Conservation (phyloP, 2,113 vertebrate genomes). For the Tetrao urogallus region DNA sequence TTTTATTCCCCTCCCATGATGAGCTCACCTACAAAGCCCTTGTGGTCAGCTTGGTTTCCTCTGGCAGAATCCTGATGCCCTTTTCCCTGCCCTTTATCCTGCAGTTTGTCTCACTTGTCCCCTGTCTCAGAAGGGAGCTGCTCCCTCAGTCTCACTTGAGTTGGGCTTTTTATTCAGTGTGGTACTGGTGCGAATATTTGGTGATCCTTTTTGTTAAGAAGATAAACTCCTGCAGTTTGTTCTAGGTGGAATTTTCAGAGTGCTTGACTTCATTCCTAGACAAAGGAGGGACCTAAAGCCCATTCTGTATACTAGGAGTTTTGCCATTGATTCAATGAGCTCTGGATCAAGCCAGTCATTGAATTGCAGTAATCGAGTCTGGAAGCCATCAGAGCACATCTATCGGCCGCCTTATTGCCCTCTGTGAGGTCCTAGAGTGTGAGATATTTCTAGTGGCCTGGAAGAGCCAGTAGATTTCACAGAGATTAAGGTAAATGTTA, state of each 20-base stretch:
- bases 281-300: slow-evolving; percentile 36
- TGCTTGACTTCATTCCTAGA: slow-evolving; percentile 38
- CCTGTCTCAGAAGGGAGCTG: not conserved
- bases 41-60: not conserved
- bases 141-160: not conserved
- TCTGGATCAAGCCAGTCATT: slow-evolving; percentile 63
- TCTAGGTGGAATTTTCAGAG: slow-evolving; percentile 47
- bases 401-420: slow-evolving; percentile 30
- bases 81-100: not conserved
- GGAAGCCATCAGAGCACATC: slow-evolving; percentile 51
- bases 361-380: slow-evolving; percentile 49
- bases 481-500: slow-evolving; percentile 65
- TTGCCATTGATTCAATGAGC: slow-evolving; percentile 62
- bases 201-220: not conserved
- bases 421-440: slow-evolving; percentile 56
- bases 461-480: slow-evolving; percentile 71
- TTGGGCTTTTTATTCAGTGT: not conserved
- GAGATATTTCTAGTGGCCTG: slow-evolving; percentile 64
- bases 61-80: not conserved
- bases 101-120: not conserved
- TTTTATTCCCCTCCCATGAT: not conserved
- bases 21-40: not conserved
- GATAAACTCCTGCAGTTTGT: slow-evolving; percentile 51
- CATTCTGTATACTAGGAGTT: slow-evolving; percentile 10
- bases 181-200: slow-evolving; percentile 2